Evolutionary conservation across 1,140 invertebrate genomes (phyloP), one percentile per base, ranked within the genome.

Genomic region (Drosophila fuyamai): DNA sequence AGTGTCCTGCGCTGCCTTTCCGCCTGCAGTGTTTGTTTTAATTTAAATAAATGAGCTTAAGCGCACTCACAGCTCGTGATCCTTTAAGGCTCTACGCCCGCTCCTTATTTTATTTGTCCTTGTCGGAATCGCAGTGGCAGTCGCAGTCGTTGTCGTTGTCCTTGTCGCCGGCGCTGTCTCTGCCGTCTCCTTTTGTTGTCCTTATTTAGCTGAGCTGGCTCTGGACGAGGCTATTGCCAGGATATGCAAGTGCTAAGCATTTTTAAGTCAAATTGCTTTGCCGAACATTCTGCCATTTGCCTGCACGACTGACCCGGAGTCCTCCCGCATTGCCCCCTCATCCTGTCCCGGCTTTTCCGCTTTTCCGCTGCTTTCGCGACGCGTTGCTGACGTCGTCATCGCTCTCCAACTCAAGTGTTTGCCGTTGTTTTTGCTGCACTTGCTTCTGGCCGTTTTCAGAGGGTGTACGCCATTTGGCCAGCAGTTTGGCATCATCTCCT

Each of bases 21-120:
- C 83, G 77, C 79, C 80, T 76, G 79, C 82, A 88, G 88, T 90
- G 88, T 90, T 90, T 90, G 82, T 88, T 90, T 91, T 90, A 90
- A 90, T 90, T 90, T 90, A 90, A 90, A 90, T 90, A 90, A 90
- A 90, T 90, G 88, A 90, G 86, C 86, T 90, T 90, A 90, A 90
- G 88, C 79, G 73, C 73, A 74, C 77, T 79, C 77, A 68, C 76
- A 79, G 77, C 77, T 75, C 61, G 74, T 90, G 81, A 89, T 85
- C 85, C 81, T 81, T 84, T 85, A 89, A 89, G 85, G 84, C 84
- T 56, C 68, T 72, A 54, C 74, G 66, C 68, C 67, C 47, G 54
- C 68, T 71, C 53, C 76, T 78, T 78, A 78, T 78, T 78, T 77
- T 76, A 76, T 79, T 72, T 48, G 66, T 65, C 65, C 66, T 72